A percentile compares a stretch with the other conserved stretches of the same genome.
These are phyloP conservation scores for Coecobrya sp. DNA, from an alignment of 2,888 invertebrate species.

Conservation along the genomic window DNA sequence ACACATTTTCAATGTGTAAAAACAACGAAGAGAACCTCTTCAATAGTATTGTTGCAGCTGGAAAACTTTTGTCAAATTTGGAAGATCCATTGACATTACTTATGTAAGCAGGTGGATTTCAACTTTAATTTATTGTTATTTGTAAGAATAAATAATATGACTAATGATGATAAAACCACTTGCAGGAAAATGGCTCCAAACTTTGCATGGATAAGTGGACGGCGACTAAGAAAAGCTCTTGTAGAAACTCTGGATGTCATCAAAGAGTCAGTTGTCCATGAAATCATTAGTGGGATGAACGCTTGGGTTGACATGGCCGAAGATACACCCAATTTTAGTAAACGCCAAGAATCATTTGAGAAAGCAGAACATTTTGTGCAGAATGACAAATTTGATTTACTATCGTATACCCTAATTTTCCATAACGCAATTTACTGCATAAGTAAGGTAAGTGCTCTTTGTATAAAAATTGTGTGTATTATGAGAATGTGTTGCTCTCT, in stretches of 20 bases:
- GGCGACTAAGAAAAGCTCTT: constrained; percentile 77
- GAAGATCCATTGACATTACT: constrained; percentile 51
- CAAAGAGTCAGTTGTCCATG: constrained; percentile 60
- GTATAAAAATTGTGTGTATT: neutral
- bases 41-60: constrained; percentile 81
- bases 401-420: constrained; percentile 62
- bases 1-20: constrained; percentile 81
- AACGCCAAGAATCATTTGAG: constrained; percentile 79
- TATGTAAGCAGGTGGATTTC: constrained; percentile 72
- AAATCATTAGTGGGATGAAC: constrained; percentile 75
- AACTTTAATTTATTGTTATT: neutral
- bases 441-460: constrained; percentile 58
- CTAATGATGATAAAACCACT: constrained; percentile 30
- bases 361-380: constrained; percentile 60
- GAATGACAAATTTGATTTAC: constrained; percentile 54
- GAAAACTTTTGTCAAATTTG: constrained; percentile 67
- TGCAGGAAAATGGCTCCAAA: constrained; percentile 78
- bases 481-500: neutral
- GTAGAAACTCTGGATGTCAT: constrained; percentile 70
- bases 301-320: constrained; percentile 75
- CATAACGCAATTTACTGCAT: constrained; percentile 78
- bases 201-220: constrained; percentile 80
- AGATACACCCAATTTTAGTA: constrained; percentile 80
- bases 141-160: neutral
- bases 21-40: constrained; percentile 81